Conservation (phyloP, 2,113 vertebrate species). For the Chaetops frenatus region DNA sequence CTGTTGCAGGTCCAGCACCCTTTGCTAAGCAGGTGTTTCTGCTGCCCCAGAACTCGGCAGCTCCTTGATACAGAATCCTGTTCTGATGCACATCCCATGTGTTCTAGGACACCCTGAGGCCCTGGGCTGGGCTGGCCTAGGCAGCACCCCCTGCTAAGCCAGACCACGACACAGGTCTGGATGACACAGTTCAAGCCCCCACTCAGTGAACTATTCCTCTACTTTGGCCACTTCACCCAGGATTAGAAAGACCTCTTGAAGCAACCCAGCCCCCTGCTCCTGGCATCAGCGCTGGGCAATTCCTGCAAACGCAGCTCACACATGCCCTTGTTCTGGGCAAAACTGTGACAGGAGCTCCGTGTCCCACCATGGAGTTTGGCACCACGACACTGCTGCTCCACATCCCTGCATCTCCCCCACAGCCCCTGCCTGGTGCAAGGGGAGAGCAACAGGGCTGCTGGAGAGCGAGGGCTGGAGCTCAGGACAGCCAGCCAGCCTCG, state of each 20-base stretch:
- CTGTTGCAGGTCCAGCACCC: not conserved
- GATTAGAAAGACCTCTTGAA: not conserved
- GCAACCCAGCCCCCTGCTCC: not conserved
- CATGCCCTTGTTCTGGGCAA: not conserved
- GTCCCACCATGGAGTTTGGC: not conserved
- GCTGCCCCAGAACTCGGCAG: not conserved
- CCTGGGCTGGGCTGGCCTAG: not conserved
- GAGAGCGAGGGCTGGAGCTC: rapidly evolving
- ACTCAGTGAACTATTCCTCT: rapidly evolving
- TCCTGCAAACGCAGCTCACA: not conserved
- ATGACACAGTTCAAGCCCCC: not conserved
- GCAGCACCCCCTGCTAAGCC: not conserved
- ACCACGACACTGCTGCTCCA: not conserved
- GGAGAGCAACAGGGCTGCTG: rapidly evolving
- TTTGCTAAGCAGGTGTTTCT: not conserved
- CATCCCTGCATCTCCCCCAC: not conserved
- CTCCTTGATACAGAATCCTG: not conserved
- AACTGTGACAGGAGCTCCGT: rapidly evolving
- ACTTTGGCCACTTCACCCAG: not conserved
- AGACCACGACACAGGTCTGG: not conserved
- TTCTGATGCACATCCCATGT: not conserved
- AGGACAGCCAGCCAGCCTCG: not conserved
- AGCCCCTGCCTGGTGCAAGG: not conserved
- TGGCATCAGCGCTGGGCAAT: not conserved
- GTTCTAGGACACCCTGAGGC: not conserved